phyloP scores from a whole-genome alignment of 2,888 invertebrate species.

The Clunio marinus region DNA sequence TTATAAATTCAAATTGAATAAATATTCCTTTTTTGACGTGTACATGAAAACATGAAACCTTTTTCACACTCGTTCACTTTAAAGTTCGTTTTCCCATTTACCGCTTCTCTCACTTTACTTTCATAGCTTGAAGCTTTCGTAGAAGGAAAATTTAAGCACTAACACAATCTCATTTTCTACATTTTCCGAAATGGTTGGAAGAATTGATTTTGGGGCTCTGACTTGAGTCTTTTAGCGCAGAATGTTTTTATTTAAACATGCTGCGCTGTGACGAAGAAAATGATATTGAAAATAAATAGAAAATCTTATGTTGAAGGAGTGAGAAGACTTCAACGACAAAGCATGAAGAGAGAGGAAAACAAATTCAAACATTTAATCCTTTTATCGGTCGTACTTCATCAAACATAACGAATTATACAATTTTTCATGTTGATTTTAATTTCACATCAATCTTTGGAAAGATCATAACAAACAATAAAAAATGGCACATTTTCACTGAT shows the following conservation, averaged over 20 bases:
- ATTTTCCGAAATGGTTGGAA: constrained; percentile 13
- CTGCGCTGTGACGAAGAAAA: not conserved
- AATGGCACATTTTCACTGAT: not conserved
- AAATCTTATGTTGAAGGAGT: too few species aligned
- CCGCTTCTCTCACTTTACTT: constrained; percentile 1
- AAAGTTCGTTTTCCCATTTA: not conserved
- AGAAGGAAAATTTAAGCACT: constrained; percentile 7
- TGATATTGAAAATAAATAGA: not conserved
- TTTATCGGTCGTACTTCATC: constrained; percentile 31
- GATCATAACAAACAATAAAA: constrained; percentile 38
- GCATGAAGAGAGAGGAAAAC: too few species aligned
- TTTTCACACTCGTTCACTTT: constrained; percentile 38
- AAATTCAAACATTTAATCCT: constrained; percentile 1
- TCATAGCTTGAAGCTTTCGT: not conserved
- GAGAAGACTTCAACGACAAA: too few species aligned
- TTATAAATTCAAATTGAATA: constrained; percentile 39
- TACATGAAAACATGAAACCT: constrained; percentile 34
- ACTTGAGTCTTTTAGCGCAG: constrained; percentile 9
- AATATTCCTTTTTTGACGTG: constrained; percentile 38
- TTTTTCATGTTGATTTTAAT: constrained; percentile 35
- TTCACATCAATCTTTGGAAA: constrained; percentile 35
- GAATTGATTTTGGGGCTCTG: constrained; percentile 20
- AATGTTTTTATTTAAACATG: not conserved
- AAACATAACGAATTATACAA: constrained; percentile 27
- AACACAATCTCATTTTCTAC: constrained; percentile 8